Conservation (phyloP, 1,140 invertebrate genomes). For the Dolichoris vasculosae region DNA sequence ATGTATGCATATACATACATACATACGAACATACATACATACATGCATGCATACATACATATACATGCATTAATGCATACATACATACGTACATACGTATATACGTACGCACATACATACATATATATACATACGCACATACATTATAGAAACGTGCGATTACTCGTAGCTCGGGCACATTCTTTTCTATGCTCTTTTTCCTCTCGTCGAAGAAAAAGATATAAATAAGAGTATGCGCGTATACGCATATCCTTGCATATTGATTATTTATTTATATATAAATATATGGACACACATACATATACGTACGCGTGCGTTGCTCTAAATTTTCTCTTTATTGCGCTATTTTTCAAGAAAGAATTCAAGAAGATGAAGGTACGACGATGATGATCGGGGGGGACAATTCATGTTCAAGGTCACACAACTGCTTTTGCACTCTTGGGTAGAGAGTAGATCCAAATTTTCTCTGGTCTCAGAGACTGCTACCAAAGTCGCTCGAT, state of each 20-base stretch:
- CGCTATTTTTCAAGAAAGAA: constrained; percentile 6
- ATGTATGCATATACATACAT: not conserved
- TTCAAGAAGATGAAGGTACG: constrained; percentile 15
- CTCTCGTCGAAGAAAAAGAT: not conserved
- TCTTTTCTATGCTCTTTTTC: not conserved
- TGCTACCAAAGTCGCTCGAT: constrained; percentile 79
- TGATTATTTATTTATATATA: constrained; percentile 25
- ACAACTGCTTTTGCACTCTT: constrained; percentile 27
- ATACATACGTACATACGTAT: not conserved
- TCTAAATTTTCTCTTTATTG: not conserved
- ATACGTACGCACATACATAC: not conserved
- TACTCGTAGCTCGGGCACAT: not conserved
- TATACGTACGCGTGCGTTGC: not conserved
- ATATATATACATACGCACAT: not conserved
- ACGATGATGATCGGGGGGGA: not conserved
- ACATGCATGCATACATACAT: not conserved
- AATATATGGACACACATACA: not conserved
- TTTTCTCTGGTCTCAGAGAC: constrained; percentile 78
- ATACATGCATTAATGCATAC: not conserved
- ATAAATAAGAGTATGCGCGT: not conserved
- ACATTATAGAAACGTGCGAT: not conserved
- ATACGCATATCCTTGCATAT: not conserved
- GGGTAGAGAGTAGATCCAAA: constrained; percentile 59
- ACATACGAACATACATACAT: not conserved
- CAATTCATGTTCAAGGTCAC: constrained; percentile 22